Conservation (phyloP, 1,140 invertebrate species). For the Papilio dardanus region DNA sequence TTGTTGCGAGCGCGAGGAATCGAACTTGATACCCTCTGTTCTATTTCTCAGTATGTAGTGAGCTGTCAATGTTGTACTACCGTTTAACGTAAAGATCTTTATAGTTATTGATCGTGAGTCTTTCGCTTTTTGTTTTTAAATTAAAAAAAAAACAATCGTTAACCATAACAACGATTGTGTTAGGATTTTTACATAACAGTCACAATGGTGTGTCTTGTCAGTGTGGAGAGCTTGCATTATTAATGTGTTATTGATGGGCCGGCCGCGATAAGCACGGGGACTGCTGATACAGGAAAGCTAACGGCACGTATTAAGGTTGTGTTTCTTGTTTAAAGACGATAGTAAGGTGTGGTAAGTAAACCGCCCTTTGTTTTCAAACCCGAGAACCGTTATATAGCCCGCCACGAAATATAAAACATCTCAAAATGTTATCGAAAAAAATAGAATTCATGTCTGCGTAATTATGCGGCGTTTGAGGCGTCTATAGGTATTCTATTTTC, state of each 20-base stretch:
- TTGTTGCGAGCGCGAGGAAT: neutral
- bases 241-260: neutral
- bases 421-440: too few species aligned
- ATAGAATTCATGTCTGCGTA: too few species aligned
- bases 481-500: too few species aligned
- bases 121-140: neutral
- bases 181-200: neutral
- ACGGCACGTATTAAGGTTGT: too few species aligned
- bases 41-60: neutral
- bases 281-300: too few species aligned
- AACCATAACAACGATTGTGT: slow-evolving; percentile 10
- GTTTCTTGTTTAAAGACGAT: too few species aligned
- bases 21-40: neutral
- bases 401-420: too few species aligned
- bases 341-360: too few species aligned
- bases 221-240: slow-evolving; percentile 17
- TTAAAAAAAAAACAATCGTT: slow-evolving; percentile 5
- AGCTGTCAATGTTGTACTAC: neutral
- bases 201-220: neutral
- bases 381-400: too few species aligned
- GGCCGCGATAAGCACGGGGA: neutral
- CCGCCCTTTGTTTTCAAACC: too few species aligned
- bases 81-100: neutral
- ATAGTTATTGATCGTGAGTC: neutral
- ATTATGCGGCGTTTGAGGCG: too few species aligned